Evolutionary conservation across 2,888 invertebrate genomes (phyloP), one percentile per base, ranked within the genome.

Genomic region (Pterostichus madidus): DNA sequence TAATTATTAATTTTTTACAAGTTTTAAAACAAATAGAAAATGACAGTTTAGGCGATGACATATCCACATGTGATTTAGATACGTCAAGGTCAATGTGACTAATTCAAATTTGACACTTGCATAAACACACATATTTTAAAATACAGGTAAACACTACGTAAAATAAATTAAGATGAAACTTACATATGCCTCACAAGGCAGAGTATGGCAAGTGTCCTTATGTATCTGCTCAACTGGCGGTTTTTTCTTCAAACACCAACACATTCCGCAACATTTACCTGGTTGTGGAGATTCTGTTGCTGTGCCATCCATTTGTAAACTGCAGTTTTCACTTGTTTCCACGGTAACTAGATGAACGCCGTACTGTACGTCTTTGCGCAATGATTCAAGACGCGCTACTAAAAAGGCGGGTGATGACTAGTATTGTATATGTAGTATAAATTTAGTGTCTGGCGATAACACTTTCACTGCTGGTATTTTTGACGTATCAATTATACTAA

Each of bases 301-400:
- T 31, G n/a, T 52, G 53, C 53, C 80, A 31, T 61, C 81, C 81
- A 81, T 81, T 81, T 81, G 59, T 75, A 80, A 68, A 80, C 46
- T n/a, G 11, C 11, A 52, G 17, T 59, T 31, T 61, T 44, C n/a
- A 53, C 17, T 24, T 73, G 75, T 81, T 81, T 59, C 81, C 75
- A 81, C 81, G 81, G 81, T 75, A 81, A 81, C 81, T 52, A 49
- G 17, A 15, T 6, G 31, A n/a, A 32, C 17, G 52, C 24, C 24
- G 13, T 15, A 24, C 46, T 15, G 32, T 32, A 52, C 73, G 81
- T 75, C 61, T 49, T 46, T 75, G 46, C 75, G 75, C 75, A 81
- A 61, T 32, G 75, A 73, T 75, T 44, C 24, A 52, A 31, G 24
- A 11, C 32, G 49, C 31, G 24, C 53, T 15, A 71, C 44, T 71